Evolutionary conservation across 37 sponge, comb jelly and placozoan genomes (phyloP), one percentile per base, ranked within the genome.

Genomic region (Haliclona indistincta): DNA sequence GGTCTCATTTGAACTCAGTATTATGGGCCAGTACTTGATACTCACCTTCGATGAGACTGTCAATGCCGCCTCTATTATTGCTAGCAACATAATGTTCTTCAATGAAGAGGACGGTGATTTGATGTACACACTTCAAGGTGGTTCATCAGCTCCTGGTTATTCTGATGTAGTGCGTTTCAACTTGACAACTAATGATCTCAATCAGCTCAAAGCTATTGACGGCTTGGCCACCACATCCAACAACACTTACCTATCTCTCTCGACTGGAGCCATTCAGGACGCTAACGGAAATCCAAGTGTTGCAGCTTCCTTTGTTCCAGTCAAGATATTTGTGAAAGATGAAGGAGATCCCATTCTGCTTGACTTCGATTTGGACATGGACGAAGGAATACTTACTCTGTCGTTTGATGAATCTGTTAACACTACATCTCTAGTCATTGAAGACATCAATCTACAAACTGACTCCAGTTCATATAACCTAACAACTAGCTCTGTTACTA

Each of bases 341-440:
- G 41, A 40, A 13, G 76, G 64, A 20, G 15, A 73, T 6, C 94
- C 94, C 2, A 60, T 29, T 5, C 71, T 93, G 29, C 54, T 45
- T 22, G 19, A 75, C 17, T 93, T 76, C 73, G 54, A 73, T 20
- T 36, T 89, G 33, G 68, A 93, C 44, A 70, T 89, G 63, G 66
- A 76, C n/a, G 30, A 23, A 19, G 80, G 79, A 5, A 22, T 35
- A 5, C 63, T 93, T 0, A 53, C 72, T 3, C 68, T 93, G n/a
- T 44, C 73, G 10, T 93, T 93, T 79, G 86, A 81, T 78, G 94
- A 93, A 78, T 85, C 94, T 53, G 94, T 93, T 17, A 86, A 89
- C 37, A 80, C 78, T 6, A 61, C 80, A 13, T 84, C 87, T 1
- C 55, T 93, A 25, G 41, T 42, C 4, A 79, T 91, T 2, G 51